A percentile compares a stretch with the other conserved stretches of the same genome.
Evolutionary conservation across 2,113 vertebrate species (phyloP).

Genomic region (Charina bottae): DNA sequence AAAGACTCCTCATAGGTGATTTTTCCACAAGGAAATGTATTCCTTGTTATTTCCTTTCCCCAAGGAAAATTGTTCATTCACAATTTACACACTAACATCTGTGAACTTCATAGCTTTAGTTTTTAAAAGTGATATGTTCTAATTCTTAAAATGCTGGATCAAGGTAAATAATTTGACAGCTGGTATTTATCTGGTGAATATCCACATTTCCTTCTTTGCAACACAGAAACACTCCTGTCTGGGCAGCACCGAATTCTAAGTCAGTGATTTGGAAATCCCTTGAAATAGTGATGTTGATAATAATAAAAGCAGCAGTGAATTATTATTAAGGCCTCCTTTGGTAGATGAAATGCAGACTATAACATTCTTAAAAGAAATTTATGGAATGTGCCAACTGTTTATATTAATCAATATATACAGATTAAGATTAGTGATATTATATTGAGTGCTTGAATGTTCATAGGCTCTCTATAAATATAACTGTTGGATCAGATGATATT

Average conservation of each 20-base stretch:
- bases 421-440: not conserved
- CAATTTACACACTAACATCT: not conserved
- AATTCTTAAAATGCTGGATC: not conserved
- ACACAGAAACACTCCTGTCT: not conserved
- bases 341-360: slow-evolving; percentile 13
- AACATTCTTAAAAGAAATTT: slow-evolving; percentile 17
- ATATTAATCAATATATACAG: not conserved
- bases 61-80: not conserved
- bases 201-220: not conserved
- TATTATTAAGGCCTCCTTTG: not conserved
- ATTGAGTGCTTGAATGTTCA: not conserved
- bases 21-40: not conserved
- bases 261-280: not conserved
- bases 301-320: not conserved
- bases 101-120: not conserved
- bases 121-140: not conserved
- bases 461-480: not conserved
- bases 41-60: too few relatives aligned
- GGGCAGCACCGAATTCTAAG: slow-evolving; percentile 2
- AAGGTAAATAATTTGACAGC: not conserved
- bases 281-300: slow-evolving; percentile 1
- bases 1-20: not conserved
- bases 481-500: not conserved
- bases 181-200: slow-evolving; percentile 1
- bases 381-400: not conserved